Evolutionary conservation across 2,888 invertebrate species (phyloP).

Genomic region (Caradrina clavipalpis): DNA sequence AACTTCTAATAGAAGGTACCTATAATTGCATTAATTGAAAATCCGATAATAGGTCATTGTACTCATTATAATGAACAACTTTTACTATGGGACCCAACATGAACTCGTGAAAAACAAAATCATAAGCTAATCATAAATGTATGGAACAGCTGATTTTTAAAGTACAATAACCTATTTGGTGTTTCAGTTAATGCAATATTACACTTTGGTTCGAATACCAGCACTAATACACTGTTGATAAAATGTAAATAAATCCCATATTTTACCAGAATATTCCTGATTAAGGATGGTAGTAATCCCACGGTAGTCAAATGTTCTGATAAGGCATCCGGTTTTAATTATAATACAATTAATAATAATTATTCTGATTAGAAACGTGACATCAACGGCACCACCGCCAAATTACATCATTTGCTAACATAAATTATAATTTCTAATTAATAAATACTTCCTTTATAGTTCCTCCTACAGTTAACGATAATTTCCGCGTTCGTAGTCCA

Average conservation of each 20-base stretch:
- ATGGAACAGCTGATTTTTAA: too few species aligned
- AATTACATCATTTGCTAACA: not conserved
- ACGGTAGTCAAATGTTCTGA: constrained; percentile 15
- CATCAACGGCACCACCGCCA: not conserved
- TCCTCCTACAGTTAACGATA: constrained; percentile 3
- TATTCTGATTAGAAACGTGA: constrained; percentile 10
- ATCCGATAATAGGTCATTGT: too few species aligned
- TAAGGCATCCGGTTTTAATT: constrained; percentile 16
- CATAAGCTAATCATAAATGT: too few species aligned
- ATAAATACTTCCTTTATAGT: not conserved
- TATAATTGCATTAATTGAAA: too few species aligned
- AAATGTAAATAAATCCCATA: not conserved
- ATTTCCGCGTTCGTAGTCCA: constrained; percentile 15
- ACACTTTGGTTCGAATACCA: too few species aligned
- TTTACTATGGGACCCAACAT: too few species aligned
- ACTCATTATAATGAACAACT: too few species aligned
- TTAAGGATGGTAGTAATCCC: constrained; percentile 23
- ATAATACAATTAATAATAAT: constrained; percentile 19
- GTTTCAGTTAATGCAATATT: too few species aligned
- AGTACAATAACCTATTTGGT: too few species aligned
- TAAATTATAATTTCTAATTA: not conserved
- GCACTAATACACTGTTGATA: not conserved
- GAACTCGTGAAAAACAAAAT: too few species aligned
- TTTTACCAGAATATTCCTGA: constrained; percentile 17
- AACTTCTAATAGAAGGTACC: too few species aligned